Conservation (phyloP, 2,113 vertebrate genomes). For the Rhynchomys soricoides region DNA sequence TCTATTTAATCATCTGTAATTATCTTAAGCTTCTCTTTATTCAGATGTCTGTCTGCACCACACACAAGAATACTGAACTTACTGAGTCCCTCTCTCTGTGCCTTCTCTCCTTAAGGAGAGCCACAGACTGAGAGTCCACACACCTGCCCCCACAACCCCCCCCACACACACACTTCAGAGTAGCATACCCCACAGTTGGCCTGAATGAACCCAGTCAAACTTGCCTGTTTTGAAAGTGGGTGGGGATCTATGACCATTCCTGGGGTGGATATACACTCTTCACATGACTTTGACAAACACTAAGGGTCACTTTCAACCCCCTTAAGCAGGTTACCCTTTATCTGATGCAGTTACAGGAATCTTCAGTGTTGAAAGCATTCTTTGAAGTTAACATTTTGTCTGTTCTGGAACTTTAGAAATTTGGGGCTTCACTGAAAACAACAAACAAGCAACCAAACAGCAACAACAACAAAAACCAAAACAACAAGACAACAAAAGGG, state of each 20-base stretch:
- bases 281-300: conserved; percentile 63
- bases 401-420: conserved; percentile 14
- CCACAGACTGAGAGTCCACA: neutral
- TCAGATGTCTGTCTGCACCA: conserved; percentile 47
- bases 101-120: neutral
- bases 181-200: conserved; percentile 67
- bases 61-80: neutral
- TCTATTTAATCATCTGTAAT: conserved; percentile 73
- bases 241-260: neutral
- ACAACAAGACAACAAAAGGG: neutral
- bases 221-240: conserved; percentile 42
- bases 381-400: neutral
- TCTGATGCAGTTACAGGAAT: conserved; percentile 48
- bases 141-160: neutral
- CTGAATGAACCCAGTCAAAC: conserved; percentile 27
- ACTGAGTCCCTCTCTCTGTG: neutral
- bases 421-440: neutral
- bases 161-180: conserved; percentile 71
- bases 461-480: neutral
- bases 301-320: conserved; percentile 72
- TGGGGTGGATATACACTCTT: conserved; percentile 60
- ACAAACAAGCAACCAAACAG: neutral
- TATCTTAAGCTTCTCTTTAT: conserved; percentile 49
- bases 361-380: conserved; percentile 27
- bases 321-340: conserved; percentile 41